Percentiles rank a stretch among this genome's conserved stretches.
phyloP scores from a whole-genome alignment of 1,140 invertebrate species.

The Aphidius ervi region DNA sequence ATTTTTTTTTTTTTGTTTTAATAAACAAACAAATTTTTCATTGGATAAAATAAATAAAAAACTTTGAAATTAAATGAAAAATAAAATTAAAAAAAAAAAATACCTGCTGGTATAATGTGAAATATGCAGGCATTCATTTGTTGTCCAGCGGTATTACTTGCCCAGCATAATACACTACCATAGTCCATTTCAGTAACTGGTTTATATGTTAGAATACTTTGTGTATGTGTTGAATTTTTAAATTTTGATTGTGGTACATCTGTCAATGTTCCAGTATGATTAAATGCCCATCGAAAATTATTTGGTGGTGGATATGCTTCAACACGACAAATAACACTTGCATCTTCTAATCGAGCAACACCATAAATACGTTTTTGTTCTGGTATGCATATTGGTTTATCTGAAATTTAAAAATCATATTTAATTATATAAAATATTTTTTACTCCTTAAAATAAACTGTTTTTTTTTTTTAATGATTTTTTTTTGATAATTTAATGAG shows the following conservation, averaged over 20 bases:
- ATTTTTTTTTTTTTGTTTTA: too few species aligned
- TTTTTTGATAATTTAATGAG: not conserved
- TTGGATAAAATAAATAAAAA: not conserved
- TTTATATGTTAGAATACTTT: conserved; percentile 72
- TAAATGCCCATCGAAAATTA: conserved; percentile 84
- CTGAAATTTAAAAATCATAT: conserved; percentile 52
- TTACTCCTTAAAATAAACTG: conserved; percentile 1
- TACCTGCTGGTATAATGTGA: conserved; percentile 67
- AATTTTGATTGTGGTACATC: conserved; percentile 63
- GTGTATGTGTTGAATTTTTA: conserved; percentile 58
- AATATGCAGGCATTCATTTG: conserved; percentile 66
- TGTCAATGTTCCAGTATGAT: conserved; percentile 77
- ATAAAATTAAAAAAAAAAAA: conserved; percentile 16
- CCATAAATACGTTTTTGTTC: conserved; percentile 79
- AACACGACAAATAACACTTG: conserved; percentile 77
- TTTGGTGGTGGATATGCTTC: conserved; percentile 80
- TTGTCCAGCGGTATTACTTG: conserved; percentile 64
- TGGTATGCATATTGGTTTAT: conserved; percentile 77
- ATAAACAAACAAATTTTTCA: not conserved
- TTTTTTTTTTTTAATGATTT: not conserved
- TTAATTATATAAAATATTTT: conserved; percentile 1
- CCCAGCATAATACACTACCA: conserved; percentile 65
- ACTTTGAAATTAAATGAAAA: not conserved
- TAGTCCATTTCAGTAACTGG: conserved; percentile 75
- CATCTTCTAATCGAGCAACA: conserved; percentile 77